Base-by-base conservation (phyloP, 2,113 vertebrate genomes). In the Galemys pyrenaicus region DNA sequence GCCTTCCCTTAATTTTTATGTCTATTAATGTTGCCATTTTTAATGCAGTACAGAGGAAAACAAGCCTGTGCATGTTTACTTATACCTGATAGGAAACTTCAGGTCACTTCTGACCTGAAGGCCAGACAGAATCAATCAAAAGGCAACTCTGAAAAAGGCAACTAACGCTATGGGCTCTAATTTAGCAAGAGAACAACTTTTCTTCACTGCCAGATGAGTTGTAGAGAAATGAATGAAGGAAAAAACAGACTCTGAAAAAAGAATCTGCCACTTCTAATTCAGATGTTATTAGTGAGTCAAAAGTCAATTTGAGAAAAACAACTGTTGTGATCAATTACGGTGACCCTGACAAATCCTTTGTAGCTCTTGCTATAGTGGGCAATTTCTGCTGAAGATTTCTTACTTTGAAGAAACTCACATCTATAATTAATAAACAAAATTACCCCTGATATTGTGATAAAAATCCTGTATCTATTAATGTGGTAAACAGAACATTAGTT, bases 321-420 rank as follows among this genome's bases (percentile, higher is more conserved):
- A 58, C 6, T 75, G 49, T 9, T 56, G 32, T 81, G 46, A 19
- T 13, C 39, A 56, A 49, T 97, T 96, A 97, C 96, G 90, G 71
- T 94, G 39, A 97, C 51, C 4, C 82, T 95, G 88, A 85, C 19
- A 97, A 98, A 97, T 92, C 96, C 96, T 54, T 44, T 6, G 16
- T 97, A 98, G 73, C n/a, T 97, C 87, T 94, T 65, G 91, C 90
- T 93, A 58, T 97, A 97, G 17, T 82, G 70, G 82, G 93, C 56
- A 73, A 97, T 97, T 96, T 98, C 96, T 15, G 96, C 90, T 62
- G 89, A 83, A 2, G 96, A 87, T 87, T 98, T 98, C 92, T 96
- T 96, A 58, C 88, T 97, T 93, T 64, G 92, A 93, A 98, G 94
- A 96, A 97, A 97, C 83, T 96, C 91, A 95, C 94, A 97, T 68